These are phyloP conservation scores for Malurus alboscapulatus DNA, from an alignment of 2,113 vertebrate species.

Conservation along the genomic window DNA sequence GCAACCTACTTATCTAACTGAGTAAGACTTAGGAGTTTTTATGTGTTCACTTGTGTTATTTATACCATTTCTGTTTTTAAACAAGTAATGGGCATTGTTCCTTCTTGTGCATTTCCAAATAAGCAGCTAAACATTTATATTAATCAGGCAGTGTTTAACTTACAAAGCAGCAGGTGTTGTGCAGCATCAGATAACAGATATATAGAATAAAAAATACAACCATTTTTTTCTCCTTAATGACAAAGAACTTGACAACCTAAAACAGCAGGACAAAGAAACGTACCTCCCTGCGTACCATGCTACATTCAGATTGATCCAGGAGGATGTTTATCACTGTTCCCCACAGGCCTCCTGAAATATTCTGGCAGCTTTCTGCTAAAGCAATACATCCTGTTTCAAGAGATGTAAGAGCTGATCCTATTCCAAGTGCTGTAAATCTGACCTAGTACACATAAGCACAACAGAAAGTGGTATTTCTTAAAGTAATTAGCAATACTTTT, in stretches of 20 bases:
- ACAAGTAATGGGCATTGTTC: background rate
- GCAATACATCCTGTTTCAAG: slow-evolving; percentile 84
- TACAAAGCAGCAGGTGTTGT: background rate
- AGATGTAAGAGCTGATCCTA: slow-evolving; percentile 89
- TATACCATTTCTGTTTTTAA: background rate
- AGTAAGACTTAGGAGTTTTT: background rate
- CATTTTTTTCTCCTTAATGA: background rate
- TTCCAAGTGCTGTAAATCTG: slow-evolving; percentile 88
- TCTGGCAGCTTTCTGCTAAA: slow-evolving; percentile 90
- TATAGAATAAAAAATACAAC: background rate
- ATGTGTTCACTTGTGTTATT: background rate
- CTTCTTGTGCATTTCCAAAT: background rate
- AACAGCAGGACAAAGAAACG: background rate
- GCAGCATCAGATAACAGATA: background rate
- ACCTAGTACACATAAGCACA: slow-evolving; percentile 75
- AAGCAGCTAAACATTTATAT: background rate
- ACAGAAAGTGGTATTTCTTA: background rate
- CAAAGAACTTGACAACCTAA: background rate
- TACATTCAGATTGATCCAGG: slow-evolving; percentile 90
- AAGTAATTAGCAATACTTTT: background rate
- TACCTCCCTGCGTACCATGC: slow-evolving; percentile 96
- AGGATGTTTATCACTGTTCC: slow-evolving; percentile 92
- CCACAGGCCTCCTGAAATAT: slow-evolving; percentile 97
- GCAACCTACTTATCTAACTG: background rate
- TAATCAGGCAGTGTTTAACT: background rate